A percentile compares a stretch with the other conserved stretches of the same genome.
Conservation (phyloP, 2,888 invertebrate species). For the Mythimna vitellina region DNA sequence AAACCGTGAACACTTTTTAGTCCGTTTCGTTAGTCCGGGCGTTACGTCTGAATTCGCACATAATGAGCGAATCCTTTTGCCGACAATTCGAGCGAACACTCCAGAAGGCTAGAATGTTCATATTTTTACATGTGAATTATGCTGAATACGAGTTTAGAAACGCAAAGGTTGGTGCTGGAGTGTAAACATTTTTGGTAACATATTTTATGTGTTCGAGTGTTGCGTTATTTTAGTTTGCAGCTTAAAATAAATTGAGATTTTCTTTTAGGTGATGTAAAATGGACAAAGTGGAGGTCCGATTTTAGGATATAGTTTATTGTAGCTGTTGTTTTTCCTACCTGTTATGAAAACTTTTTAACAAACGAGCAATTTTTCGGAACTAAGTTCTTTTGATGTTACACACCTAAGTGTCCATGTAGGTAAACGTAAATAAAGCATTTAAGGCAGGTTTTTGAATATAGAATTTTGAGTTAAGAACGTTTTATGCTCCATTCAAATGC, state of each 20-base stretch:
- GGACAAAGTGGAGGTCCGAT: background rate
- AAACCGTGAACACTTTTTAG: constrained; percentile 39
- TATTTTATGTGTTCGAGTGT: constrained; percentile 10
- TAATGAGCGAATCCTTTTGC: constrained; percentile 64
- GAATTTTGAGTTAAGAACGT: too few relatives aligned
- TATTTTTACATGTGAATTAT: constrained; percentile 64
- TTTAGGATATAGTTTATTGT: too few relatives aligned
- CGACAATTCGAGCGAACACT: constrained; percentile 61
- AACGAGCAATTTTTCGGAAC: too few relatives aligned
- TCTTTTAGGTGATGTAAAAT: background rate
- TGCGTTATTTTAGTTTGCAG: background rate
- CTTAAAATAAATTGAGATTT: background rate
- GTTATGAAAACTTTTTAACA: too few relatives aligned
- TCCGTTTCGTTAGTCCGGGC: constrained; percentile 42
- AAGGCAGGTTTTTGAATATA: too few relatives aligned
- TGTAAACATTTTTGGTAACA: constrained; percentile 31
- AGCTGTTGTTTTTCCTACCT: too few relatives aligned
- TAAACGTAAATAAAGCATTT: too few relatives aligned
- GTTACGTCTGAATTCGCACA: constrained; percentile 59
- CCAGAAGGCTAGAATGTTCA: constrained; percentile 52
- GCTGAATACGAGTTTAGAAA: constrained; percentile 50
- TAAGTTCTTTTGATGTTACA: too few relatives aligned
- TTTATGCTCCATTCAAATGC: too few relatives aligned
- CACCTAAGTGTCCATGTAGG: too few relatives aligned
- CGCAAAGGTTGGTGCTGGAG: constrained; percentile 40